Conservation (phyloP, 2,113 vertebrate genomes). For the Gopherus evgoodei region DNA sequence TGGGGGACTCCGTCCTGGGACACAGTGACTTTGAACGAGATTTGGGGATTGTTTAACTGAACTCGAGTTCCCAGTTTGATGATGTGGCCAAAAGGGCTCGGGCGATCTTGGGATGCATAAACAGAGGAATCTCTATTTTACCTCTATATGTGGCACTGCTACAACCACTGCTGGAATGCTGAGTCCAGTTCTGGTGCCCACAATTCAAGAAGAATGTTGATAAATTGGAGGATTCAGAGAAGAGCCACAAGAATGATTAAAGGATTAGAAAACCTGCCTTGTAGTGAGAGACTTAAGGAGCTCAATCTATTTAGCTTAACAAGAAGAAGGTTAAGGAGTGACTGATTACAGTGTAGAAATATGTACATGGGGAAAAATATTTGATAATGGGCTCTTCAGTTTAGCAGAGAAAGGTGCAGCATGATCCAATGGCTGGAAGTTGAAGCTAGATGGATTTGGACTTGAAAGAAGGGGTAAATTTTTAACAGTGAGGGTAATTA, state of each 20-base stretch:
- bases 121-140: background rate
- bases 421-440: no score
- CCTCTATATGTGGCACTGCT: background rate
- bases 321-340: background rate
- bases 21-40: background rate
- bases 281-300: background rate
- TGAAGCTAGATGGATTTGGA: no score
- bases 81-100: background rate
- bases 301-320: background rate
- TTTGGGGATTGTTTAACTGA: background rate
- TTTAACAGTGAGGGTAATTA: no score
- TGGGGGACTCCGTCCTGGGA: background rate
- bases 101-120: background rate
- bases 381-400: no score
- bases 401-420: no score
- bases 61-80: background rate
- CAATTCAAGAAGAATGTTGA: background rate
- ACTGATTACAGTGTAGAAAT: background rate
- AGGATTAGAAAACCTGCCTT: background rate
- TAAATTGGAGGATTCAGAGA: background rate
- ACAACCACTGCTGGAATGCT: background rate
- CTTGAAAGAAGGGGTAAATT: no score
- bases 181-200: background rate
- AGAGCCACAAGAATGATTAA: background rate
- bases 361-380: no score